Evolutionary conservation across 2,797 vertebrate genomes (phyloP), one percentile per base, ranked within the genome.

Genomic region (Coranthus polyacanthus): DNA sequence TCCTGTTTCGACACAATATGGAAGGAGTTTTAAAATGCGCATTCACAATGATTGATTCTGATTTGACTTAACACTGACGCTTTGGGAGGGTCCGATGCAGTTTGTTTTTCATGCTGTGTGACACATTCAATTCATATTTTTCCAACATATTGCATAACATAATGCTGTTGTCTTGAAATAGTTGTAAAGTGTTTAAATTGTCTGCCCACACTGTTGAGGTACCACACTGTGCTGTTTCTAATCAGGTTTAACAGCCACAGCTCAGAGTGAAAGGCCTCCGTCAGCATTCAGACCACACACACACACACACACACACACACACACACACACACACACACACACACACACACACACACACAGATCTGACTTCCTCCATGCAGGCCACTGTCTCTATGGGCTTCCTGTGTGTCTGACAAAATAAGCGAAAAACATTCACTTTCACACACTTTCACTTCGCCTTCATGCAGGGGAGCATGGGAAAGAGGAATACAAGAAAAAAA

Each of bases 401-500:
- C 90, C 90, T 87, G 77, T 79, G 56, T 71, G 77, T 84, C 72
- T 88, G 81, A 85, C 56, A 79, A 74, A 86, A 84, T n/a, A 13
- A 77, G 75, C 50, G 70, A 32, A 83, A 84, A 88, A 86, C 81
- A 86, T 91, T 93, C 89, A 93, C 93, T 93, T 94, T 94, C 91
- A 90, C 88, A 87, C 82, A 91, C 90, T 93, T 93, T 93, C 93
- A 93, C 92, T 94, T 94, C 90, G 18, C 49, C 78, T 92, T 92
- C 85, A 88, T 86, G 65, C 62, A 8, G 54, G 37, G 42, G 47
- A 37, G 24, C 52, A 51, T 58, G 75, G 13, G 72, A 51, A 55
- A 66, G 55, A 73, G 62, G 55, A 64, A 79, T 66, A 75, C 3
- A 46, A 7, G 26, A 29, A 10, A 32, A 9, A 32, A 9, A 32